Percentiles rank a stretch among this genome's conserved stretches.
Evolutionary conservation across 2,797 vertebrate genomes (phyloP).

Genomic region (Xiphorhynchus erythropygius): DNA sequence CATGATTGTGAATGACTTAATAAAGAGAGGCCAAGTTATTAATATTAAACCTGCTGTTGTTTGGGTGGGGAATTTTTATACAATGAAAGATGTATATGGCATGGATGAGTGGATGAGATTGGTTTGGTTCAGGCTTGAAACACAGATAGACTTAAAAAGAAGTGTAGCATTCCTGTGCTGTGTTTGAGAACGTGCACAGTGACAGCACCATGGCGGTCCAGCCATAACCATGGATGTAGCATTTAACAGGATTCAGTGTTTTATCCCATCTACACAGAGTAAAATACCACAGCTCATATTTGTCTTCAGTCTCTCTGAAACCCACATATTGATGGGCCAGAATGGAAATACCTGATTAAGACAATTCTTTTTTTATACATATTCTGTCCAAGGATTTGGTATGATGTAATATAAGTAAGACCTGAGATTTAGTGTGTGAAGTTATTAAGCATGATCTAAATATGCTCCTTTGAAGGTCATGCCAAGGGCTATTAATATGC

Average conservation of each 20-base stretch:
- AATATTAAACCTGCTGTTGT: neutral
- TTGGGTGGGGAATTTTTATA: neutral
- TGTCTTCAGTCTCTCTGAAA: neutral
- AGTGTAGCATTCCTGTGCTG: neutral
- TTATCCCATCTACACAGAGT: neutral
- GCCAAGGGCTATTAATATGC: neutral
- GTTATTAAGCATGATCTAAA: neutral
- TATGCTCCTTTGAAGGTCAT: neutral
- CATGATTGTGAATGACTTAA: neutral
- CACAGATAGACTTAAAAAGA: neutral
- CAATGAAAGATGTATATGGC: neutral
- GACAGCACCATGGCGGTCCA: neutral
- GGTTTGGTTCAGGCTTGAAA: neutral
- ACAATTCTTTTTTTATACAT: neutral
- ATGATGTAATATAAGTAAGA: neutral
- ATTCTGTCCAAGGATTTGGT: neutral
- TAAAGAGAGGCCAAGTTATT: neutral
- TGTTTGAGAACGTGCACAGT: neutral
- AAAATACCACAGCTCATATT: neutral
- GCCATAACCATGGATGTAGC: neutral
- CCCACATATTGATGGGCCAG: neutral
- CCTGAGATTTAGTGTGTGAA: neutral
- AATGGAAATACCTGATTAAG: neutral
- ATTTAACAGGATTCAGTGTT: neutral
- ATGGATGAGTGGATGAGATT: neutral